These are phyloP conservation scores for Coenonympha arcania DNA, from an alignment of 2,888 invertebrate genomes.

Conservation along the genomic window DNA sequence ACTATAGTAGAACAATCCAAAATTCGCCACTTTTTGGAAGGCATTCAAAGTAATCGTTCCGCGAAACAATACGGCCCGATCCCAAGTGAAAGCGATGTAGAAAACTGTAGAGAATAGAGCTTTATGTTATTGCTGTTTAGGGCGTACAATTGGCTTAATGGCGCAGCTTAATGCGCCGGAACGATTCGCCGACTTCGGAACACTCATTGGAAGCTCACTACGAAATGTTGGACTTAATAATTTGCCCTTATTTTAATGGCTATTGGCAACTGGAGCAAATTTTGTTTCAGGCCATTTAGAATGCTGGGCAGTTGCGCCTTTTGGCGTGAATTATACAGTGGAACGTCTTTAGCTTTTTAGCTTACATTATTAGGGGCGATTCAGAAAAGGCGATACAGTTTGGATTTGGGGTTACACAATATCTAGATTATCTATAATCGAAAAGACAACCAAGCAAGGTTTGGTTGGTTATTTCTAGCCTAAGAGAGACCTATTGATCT, in stretches of 20 bases:
- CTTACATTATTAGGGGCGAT: too few relatives aligned
- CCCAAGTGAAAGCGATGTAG: constrained; percentile 6
- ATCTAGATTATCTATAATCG: too few relatives aligned
- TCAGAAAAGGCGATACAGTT: too few relatives aligned
- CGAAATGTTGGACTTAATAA: background rate
- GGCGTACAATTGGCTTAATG: constrained; percentile 5
- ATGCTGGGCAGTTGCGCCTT: too few relatives aligned
- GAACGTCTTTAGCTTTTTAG: too few relatives aligned
- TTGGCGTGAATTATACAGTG: too few relatives aligned
- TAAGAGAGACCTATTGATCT: too few relatives aligned
- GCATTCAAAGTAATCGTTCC: background rate
- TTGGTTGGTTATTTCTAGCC: too few relatives aligned
- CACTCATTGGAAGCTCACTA: background rate
- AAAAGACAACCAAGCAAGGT: too few relatives aligned
- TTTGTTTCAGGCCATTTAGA: too few relatives aligned
- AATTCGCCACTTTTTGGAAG: background rate
- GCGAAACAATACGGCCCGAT: background rate
- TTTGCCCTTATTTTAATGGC: background rate
- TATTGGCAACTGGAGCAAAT: too few relatives aligned
- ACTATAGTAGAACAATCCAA: background rate
- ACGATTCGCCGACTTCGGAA: constrained; percentile 10
- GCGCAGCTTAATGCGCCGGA: constrained; percentile 2
- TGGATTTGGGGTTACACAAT: too few relatives aligned
- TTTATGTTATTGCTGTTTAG: constrained; percentile 21
- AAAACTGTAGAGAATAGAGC: constrained; percentile 5